Percentiles rank a stretch among this genome's conserved stretches.
Conservation (phyloP, 2,113 vertebrate genomes). For the Drymodes brunneopygia region DNA sequence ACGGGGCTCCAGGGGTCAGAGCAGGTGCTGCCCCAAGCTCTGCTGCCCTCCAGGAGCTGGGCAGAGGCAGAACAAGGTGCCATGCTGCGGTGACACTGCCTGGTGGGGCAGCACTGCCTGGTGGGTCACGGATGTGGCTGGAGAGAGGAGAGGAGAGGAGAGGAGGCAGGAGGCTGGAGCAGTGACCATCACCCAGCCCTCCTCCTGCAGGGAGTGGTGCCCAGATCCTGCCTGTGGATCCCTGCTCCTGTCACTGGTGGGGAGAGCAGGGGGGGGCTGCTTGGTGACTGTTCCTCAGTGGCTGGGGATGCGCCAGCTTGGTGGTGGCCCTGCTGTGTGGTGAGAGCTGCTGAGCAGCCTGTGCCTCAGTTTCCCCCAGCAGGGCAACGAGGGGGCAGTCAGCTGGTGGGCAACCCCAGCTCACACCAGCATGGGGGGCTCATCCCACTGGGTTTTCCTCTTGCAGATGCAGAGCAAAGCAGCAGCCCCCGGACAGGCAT, state of each 20-base stretch:
- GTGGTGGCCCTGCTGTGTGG: not conserved
- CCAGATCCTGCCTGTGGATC: rapidly evolving
- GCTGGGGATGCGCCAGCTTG: not conserved
- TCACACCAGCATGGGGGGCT: rapidly evolving
- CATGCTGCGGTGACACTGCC: rapidly evolving
- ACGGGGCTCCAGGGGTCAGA: rapidly evolving
- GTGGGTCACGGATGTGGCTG: not conserved
- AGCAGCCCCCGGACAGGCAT: slow-evolving; percentile 87
- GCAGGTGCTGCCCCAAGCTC: not conserved
- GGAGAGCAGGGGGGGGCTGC: rapidly evolving
- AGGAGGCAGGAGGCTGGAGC: not conserved
- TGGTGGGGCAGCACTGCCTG: too few relatives aligned
- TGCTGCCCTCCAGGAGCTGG: not conserved
- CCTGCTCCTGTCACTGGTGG: rapidly evolving
- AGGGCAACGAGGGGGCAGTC: rapidly evolving
- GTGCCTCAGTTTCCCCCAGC: not conserved
- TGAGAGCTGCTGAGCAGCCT: not conserved
- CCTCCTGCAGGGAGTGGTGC: not conserved
- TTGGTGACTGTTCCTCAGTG: not conserved
- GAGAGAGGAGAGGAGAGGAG: not conserved
- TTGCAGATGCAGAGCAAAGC: slow-evolving; percentile 88
- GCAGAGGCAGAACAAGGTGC: not conserved
- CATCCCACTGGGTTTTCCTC: not conserved
- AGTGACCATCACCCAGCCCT: rapidly evolving
- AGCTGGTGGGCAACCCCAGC: rapidly evolving